A percentile compares a stretch with the other conserved stretches of the same genome.
Evolutionary conservation across 2,113 vertebrate species (phyloP).

Genomic region (Onychostoma macrolepis): DNA sequence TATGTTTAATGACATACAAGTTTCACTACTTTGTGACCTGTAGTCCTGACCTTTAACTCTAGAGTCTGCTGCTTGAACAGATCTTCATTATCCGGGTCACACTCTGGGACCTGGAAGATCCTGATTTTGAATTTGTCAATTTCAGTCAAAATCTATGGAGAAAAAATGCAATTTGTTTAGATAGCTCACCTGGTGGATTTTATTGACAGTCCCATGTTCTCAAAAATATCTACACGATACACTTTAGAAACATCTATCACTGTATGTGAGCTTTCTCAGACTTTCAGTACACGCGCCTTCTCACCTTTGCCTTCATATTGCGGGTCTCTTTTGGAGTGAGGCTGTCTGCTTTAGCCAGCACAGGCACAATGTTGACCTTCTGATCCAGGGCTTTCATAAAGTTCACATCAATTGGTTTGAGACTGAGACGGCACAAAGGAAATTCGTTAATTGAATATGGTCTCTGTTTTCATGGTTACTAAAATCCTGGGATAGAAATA

Average conservation of each 20-base stretch:
- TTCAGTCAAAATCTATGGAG: slow-evolving; percentile 71
- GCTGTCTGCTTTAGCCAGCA: slow-evolving; percentile 80
- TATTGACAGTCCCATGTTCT: not conserved
- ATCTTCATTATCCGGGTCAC: slow-evolving; percentile 73
- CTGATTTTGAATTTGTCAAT: slow-evolving; percentile 72
- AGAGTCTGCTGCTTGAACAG: slow-evolving; percentile 68
- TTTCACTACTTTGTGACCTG: not conserved
- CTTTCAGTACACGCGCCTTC: not conserved
- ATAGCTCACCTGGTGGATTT: not conserved
- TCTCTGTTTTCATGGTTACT: not conserved
- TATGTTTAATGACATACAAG: not conserved
- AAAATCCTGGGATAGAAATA: not conserved
- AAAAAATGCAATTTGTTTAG: not conserved
- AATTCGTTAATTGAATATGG: not conserved
- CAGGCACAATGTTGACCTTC: slow-evolving; percentile 78
- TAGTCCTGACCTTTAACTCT: slow-evolving; percentile 70
- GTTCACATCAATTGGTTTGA: slow-evolving; percentile 76
- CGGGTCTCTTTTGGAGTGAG: slow-evolving; percentile 70
- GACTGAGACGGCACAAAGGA: slow-evolving; percentile 56
- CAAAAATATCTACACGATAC: not conserved
- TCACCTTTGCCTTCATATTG: slow-evolving; percentile 71
- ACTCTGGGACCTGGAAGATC: slow-evolving; percentile 77
- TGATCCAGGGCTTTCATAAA: slow-evolving; percentile 75
- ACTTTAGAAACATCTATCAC: not conserved
- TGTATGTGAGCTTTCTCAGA: not conserved